Conservation (phyloP, 2,797 vertebrate genomes). For the Heliangelus exortis region DNA sequence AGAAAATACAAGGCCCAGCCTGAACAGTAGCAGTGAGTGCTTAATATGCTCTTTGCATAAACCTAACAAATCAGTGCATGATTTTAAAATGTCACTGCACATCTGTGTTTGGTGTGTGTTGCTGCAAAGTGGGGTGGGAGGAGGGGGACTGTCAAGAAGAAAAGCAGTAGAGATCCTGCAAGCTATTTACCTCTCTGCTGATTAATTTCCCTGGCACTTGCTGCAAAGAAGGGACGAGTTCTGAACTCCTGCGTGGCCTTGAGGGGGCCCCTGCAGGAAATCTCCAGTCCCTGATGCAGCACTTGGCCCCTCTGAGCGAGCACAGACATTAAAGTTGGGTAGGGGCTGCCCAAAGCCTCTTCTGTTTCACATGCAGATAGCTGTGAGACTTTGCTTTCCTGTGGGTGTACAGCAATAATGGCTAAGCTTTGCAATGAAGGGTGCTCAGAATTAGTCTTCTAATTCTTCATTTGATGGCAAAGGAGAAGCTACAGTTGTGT, state of each 20-base stretch:
- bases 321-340: neutral
- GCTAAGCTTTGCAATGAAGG: neutral
- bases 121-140: neutral
- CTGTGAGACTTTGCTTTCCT: neutral
- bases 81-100: conserved; percentile 62
- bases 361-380: neutral
- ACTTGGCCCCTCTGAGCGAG: neutral
- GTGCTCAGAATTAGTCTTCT: conserved; percentile 13
- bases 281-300: neutral
- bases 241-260: neutral
- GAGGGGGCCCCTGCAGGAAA: neutral
- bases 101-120: conserved; percentile 17
- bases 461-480: neutral
- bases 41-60: conserved; percentile 51
- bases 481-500: neutral
- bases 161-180: neutral
- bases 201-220: neutral
- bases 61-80: conserved; percentile 35
- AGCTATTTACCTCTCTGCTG: neutral
- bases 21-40: neutral
- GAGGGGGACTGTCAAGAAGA: neutral
- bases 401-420: neutral
- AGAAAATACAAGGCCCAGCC: neutral
- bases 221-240: neutral
- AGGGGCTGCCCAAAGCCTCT: neutral